These are phyloP conservation scores for Mormyrops attenuatus DNA, from an alignment of 2,797 vertebrate species.

Conservation along the genomic window DNA sequence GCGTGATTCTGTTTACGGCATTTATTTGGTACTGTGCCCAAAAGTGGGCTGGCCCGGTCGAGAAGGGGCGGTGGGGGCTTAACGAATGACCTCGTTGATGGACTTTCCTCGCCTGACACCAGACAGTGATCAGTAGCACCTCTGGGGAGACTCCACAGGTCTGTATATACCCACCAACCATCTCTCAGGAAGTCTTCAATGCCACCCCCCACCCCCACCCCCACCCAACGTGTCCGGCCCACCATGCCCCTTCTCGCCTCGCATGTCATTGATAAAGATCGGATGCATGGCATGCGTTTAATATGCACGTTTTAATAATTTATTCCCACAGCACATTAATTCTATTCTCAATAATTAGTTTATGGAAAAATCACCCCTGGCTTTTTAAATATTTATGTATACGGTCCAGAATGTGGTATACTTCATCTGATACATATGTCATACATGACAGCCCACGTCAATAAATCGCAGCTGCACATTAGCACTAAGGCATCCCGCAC, in stretches of 20 bases:
- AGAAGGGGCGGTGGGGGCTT: neutral
- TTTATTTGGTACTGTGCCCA: neutral
- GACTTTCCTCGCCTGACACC: neutral
- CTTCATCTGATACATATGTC: neutral
- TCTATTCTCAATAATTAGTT: neutral
- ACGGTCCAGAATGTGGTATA: neutral
- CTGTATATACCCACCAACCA: neutral
- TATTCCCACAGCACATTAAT: constrained; percentile 6
- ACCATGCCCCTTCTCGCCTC: neutral
- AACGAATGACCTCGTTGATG: neutral
- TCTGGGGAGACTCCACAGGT: neutral
- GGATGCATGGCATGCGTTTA: neutral
- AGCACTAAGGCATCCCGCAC: neutral
- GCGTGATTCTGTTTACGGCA: neutral
- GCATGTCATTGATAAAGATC: neutral
- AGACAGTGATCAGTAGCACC: neutral
- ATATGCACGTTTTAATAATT: constrained; percentile 1
- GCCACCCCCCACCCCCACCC: neutral
- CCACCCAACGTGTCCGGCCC: neutral
- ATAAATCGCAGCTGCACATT: neutral
- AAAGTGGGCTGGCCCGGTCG: neutral
- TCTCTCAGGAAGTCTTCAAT: neutral
- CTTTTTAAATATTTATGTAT: constrained; percentile 2
- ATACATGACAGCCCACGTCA: neutral
- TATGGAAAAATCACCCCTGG: constrained; percentile 7